Conservation (phyloP, 2,888 invertebrate genomes). For the Diabrotica balteata region DNA sequence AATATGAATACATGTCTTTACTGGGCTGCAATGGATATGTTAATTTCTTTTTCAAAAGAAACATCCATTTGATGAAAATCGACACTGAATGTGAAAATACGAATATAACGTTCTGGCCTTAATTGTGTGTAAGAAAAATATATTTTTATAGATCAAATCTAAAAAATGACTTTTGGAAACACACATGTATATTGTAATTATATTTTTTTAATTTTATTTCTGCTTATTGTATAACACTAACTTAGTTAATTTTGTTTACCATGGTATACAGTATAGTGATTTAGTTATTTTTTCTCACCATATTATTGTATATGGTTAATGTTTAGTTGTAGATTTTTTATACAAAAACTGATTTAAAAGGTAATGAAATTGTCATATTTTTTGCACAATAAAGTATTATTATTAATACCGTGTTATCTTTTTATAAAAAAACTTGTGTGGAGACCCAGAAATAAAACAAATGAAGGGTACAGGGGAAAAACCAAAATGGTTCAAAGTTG, state of each 20-base stretch:
- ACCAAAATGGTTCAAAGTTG: too few relatives aligned
- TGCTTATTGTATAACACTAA: conserved; percentile 31
- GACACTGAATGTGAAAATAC: conserved; percentile 15
- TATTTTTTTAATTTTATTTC: conserved; percentile 31
- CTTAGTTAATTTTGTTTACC: conserved; percentile 33
- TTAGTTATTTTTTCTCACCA: conserved; percentile 42
- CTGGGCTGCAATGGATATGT: too few relatives aligned
- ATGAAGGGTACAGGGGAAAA: too few relatives aligned
- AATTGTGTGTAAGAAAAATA: conserved; percentile 18
- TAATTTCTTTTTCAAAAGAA: too few relatives aligned
- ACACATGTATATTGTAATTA: conserved; percentile 34
- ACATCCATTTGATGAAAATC: too few relatives aligned
- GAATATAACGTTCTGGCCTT: conserved; percentile 18
- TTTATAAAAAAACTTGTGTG: too few relatives aligned
- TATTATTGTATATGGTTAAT: conserved; percentile 43
- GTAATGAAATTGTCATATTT: conserved; percentile 50
- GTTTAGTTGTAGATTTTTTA: conserved; percentile 51
- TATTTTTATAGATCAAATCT: conserved; percentile 24
- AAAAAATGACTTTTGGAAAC: conserved; percentile 30
- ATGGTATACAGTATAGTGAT: conserved; percentile 34
- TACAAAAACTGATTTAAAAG: conserved; percentile 49
- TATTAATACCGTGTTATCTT: conserved; percentile 3
- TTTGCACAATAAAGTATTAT: conserved; percentile 52
- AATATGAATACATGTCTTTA: too few relatives aligned
- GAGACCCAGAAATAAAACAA: too few relatives aligned